Percentiles rank a stretch among this genome's conserved stretches.
Conservation (phyloP, 2,113 vertebrate genomes). For the Glaucomys volans region DNA sequence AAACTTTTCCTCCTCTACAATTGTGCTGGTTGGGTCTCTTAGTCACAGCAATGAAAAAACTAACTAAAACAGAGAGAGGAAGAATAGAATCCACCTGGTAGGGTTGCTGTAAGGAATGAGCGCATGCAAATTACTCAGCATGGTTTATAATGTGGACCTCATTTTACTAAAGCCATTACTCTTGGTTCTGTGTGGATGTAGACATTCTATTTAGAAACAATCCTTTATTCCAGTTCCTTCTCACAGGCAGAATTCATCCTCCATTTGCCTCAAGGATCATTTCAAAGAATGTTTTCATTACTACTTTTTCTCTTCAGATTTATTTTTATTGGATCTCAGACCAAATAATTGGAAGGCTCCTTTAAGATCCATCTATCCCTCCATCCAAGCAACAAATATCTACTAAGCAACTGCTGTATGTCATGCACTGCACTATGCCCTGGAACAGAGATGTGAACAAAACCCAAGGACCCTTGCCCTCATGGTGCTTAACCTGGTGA, state of each 20-base stretch:
- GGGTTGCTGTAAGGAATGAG: background rate
- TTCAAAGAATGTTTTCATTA: background rate
- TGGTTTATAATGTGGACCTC: rapidly evolving
- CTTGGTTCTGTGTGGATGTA: too few relatives aligned
- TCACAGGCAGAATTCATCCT: background rate
- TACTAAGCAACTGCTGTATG: background rate
- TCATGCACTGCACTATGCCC: background rate
- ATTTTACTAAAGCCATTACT: background rate
- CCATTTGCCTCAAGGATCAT: background rate
- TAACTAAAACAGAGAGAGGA: too few relatives aligned
- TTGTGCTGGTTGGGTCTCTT: too few relatives aligned
- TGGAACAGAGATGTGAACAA: background rate
- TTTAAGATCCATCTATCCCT: background rate
- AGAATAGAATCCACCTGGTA: too few relatives aligned
- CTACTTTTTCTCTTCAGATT: background rate
- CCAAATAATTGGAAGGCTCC: background rate
- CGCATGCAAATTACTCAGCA: rapidly evolving
- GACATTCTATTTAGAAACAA: background rate
- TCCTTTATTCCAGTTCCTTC: background rate
- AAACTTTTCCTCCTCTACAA: too few relatives aligned
- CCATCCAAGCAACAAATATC: background rate
- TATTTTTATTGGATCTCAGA: background rate
- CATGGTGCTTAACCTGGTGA: background rate
- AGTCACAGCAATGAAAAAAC: too few relatives aligned
- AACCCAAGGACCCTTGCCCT: background rate